Conservation (phyloP, 2,113 vertebrate species). For the Dicerorhinus sumatrensis region DNA sequence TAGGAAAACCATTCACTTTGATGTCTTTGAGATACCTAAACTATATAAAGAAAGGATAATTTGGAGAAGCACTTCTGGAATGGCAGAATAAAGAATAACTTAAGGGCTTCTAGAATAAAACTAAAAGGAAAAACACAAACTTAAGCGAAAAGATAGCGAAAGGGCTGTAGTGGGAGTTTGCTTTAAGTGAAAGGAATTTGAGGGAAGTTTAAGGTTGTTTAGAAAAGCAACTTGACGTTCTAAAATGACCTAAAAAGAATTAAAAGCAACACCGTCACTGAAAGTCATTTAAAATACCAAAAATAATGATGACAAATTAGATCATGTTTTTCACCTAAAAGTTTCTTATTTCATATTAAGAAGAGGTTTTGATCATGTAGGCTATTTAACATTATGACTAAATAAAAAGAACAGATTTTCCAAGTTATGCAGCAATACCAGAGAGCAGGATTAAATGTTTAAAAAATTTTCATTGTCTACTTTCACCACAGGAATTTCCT, state of each 20-base stretch:
- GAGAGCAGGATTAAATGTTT: slow-evolving; percentile 80
- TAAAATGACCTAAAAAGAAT: slow-evolving; percentile 65
- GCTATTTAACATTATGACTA: neutral
- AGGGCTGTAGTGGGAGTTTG: slow-evolving; percentile 48
- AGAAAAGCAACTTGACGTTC: slow-evolving; percentile 55
- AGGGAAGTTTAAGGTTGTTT: slow-evolving; percentile 61
- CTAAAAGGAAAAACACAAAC: slow-evolving; percentile 66
- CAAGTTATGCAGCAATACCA: slow-evolving; percentile 68
- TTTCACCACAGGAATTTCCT: slow-evolving; percentile 55
- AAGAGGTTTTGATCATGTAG: slow-evolving; percentile 56
- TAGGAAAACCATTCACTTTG: slow-evolving; percentile 59
- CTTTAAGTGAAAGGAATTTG: slow-evolving; percentile 61
- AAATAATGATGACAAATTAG: slow-evolving; percentile 63
- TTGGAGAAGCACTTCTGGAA: slow-evolving; percentile 63
- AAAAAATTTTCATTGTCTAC: slow-evolving; percentile 63
- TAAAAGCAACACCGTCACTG: slow-evolving; percentile 58
- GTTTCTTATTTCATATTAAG: slow-evolving; percentile 28
- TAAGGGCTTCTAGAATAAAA: slow-evolving; percentile 60
- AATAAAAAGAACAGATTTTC: slow-evolving; percentile 60
- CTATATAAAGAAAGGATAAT: slow-evolving; percentile 59
- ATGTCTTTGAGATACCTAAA: neutral
- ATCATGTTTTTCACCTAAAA: slow-evolving; percentile 50
- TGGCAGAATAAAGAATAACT: slow-evolving; percentile 61
- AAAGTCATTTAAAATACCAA: slow-evolving; percentile 61
- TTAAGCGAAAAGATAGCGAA: slow-evolving; percentile 62